A percentile compares a stretch with the other conserved stretches of the same genome.
These are phyloP conservation scores for Drosophila punjabiensis DNA, from an alignment of 1,140 invertebrate genomes.

Conservation along the genomic window DNA sequence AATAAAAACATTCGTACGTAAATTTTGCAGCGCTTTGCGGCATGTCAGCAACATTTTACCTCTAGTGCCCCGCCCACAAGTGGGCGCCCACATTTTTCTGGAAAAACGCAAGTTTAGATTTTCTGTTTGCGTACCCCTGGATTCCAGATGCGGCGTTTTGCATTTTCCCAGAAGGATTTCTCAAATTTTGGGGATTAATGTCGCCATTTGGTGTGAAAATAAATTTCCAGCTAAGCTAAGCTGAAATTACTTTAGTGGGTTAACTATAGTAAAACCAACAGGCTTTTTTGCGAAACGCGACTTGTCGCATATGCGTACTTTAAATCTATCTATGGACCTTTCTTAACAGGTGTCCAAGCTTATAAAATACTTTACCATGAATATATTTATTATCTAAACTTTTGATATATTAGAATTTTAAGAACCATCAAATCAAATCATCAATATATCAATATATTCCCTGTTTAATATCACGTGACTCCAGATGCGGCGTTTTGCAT, in stretches of 20 bases:
- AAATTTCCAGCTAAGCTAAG: not conserved
- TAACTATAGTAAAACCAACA: no score
- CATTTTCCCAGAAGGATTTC: not conserved
- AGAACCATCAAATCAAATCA: no score
- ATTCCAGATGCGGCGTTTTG: not conserved
- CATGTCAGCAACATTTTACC: constrained; percentile 43
- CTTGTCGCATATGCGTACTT: not conserved
- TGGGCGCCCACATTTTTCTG: constrained; percentile 14
- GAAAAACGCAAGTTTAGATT: constrained; percentile 3
- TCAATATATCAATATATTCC: no score
- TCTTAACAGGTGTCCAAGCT: no score
- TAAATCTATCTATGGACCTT: not conserved
- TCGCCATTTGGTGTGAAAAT: constrained; percentile 8
- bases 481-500: not conserved
- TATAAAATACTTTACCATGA: no score
- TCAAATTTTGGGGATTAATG: constrained; percentile 17
- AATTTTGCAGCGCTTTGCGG: constrained; percentile 27
- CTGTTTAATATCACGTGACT: no score
- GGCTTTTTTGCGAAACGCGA: not conserved
- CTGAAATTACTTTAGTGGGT: not conserved
- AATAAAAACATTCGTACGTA: constrained; percentile 20
- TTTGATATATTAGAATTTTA: no score
- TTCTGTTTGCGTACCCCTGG: not conserved
- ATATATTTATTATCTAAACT: no score
- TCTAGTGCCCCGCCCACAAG: constrained; percentile 23